These are phyloP conservation scores for Colletes collaris DNA, from an alignment of 2,888 invertebrate genomes.

Conservation along the genomic window DNA sequence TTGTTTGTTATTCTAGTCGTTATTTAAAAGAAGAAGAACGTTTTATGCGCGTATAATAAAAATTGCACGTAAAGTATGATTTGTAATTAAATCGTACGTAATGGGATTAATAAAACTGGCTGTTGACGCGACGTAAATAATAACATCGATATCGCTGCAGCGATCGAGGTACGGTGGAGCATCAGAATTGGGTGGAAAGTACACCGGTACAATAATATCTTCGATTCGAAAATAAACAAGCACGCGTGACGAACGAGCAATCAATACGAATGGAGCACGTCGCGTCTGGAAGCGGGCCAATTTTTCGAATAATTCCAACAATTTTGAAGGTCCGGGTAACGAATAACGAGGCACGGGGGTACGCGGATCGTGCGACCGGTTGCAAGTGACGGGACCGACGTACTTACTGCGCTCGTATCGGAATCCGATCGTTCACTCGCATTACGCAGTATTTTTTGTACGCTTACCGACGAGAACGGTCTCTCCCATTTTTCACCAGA, in stretches of 20 bases:
- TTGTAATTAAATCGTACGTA: no score
- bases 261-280: not conserved
- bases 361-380: constrained; percentile 40
- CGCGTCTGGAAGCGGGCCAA: constrained; percentile 7
- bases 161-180: no score
- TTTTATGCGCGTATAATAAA: no score
- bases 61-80: no score
- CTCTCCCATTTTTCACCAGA: constrained; percentile 37
- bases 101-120: no score
- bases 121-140: no score
- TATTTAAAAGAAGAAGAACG: no score
- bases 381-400: constrained; percentile 48
- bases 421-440: constrained; percentile 51
- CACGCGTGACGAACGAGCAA: not conserved
- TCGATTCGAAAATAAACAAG: not conserved
- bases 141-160: no score
- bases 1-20: no score
- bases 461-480: constrained; percentile 26
- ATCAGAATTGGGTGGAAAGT: no score
- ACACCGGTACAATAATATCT: not conserved
- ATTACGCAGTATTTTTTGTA: constrained; percentile 43
- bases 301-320: constrained; percentile 41
- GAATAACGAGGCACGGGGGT: constrained; percentile 1
- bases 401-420: constrained; percentile 36
- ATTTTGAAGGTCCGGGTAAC: constrained; percentile 9